phyloP scores from a whole-genome alignment of 1,140 invertebrate species.

The Semibalanus balanoides region DNA sequence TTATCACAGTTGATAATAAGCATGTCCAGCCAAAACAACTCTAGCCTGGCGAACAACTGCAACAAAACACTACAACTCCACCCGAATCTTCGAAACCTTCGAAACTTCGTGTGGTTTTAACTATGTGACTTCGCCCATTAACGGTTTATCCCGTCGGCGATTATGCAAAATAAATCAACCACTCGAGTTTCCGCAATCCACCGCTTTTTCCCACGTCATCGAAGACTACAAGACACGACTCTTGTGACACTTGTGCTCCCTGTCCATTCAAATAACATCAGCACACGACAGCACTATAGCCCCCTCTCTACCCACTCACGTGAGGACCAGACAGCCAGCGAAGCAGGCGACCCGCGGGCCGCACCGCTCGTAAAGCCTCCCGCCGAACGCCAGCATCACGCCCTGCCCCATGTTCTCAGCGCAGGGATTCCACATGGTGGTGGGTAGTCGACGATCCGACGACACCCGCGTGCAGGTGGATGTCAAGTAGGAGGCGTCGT shows the following conservation, averaged over 20 bases:
- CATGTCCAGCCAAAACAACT: too few species aligned
- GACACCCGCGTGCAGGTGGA: neutral
- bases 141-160: too few species aligned
- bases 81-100: too few species aligned
- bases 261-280: neutral
- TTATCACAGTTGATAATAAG: too few species aligned
- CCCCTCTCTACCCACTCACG: neutral
- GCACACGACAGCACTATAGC: too few species aligned
- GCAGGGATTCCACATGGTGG: slow-evolving; percentile 1
- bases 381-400: neutral
- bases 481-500: neutral
- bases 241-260: neutral
- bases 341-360: neutral
- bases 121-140: too few species aligned
- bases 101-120: too few species aligned
- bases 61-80: too few species aligned
- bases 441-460: neutral
- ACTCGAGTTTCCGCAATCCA: neutral
- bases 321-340: neutral
- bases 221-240: neutral
- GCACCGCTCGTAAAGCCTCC: neutral
- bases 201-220: neutral
- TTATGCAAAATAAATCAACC: too few species aligned
- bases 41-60: too few species aligned
- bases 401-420: slow-evolving; percentile 5